Base-by-base conservation (phyloP, 2,797 vertebrate species). In the Sphenodon punctatus region DNA sequence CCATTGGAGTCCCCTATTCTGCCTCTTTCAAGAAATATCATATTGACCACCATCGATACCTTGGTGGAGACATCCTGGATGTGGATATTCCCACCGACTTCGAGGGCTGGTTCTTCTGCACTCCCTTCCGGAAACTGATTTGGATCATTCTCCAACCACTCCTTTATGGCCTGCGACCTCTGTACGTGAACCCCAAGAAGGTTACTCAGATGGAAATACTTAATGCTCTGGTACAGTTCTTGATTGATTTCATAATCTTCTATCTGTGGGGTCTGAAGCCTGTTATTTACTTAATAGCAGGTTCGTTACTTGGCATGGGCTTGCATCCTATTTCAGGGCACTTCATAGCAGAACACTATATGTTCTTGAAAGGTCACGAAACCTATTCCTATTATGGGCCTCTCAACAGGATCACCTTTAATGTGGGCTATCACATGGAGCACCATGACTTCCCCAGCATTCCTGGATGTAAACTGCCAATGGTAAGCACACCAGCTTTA, bases 391-490 rank as follows among this genome's bases (percentile, higher is more conserved):
- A 99, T 83, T 99, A 99, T 0, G 99, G 99, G 75, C 85, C 97
- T 20, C 96, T 99, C 88, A 99, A 99, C 94, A 91, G 89, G 82
- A 97, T 99, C 93, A 99, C 99, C 78, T 99, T 99, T 93, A 99
- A 99, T 8, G 98, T 97, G 20, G 99, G 99, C 19, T 99, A 99
- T 93, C 99, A 99, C 94, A 95, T 98, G 97, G 99, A 99, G 90
- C 99, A 99, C 86, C 99, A 99, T 2, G 99, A 99, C 92, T 99
- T 99, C 82, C 99, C 98, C 78, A 99, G 98, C 94, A 98, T 99
- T 94, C 98, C 99, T 0, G 97, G 99, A 81, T 97, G 97, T 93
- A 97, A 95, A 81, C 90, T 99, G 92, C 98, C 98, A 66, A 95
- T 97, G 97, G 99, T 99, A 94, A 90, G 95, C 46, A 51, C 1